Evolutionary conservation across 2,888 invertebrate species (phyloP), one percentile per base, ranked within the genome.

Genomic region (Deilephila elpenor): DNA sequence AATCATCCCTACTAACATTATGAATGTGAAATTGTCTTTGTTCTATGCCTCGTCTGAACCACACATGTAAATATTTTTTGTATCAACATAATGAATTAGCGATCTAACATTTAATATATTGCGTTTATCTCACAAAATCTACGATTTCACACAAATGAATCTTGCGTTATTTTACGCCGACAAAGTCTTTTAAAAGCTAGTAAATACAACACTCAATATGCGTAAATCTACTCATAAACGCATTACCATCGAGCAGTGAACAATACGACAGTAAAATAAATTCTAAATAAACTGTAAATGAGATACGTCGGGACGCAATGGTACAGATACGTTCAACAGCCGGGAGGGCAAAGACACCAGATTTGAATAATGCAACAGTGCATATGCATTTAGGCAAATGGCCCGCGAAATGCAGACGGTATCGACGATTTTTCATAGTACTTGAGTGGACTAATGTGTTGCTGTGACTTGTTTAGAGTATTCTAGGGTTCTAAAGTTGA

Each of bases 351-450:
- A 67, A 67, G 67, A 67, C 67, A 51, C 67, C 2, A 51, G 67
- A 67, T 67, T 67, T 67, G 67, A 67, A 67, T 67, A 67, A 67
- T 67, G 67, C 67, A 51, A 44, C 67, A 67, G 67, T 51, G 67
- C 67, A 67, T 67, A 67, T 67, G 67, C 67, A 51, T 67, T 67
- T 51, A 67, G 67, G 17, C 67, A 67, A 67, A 67, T 67, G 67
- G 67, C 17, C 67, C 67, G 44, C 25, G 67, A 67, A 61, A 34
- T 62, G 20, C 67, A 20, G 56, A 44, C 51, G 25, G 67, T 67
- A 51, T 67, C 67, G 67, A 67, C 25, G 8, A 51, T 67, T 25
- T 67, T 51, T 25, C 51, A 17, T 17, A 32, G n/a, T 32, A 62
- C 61, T 62, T 32, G 19, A 34, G 32, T n/a, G 19, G 32, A 34